Base-by-base conservation (phyloP, 2,113 vertebrate genomes). In the Perognathus longimembris region DNA sequence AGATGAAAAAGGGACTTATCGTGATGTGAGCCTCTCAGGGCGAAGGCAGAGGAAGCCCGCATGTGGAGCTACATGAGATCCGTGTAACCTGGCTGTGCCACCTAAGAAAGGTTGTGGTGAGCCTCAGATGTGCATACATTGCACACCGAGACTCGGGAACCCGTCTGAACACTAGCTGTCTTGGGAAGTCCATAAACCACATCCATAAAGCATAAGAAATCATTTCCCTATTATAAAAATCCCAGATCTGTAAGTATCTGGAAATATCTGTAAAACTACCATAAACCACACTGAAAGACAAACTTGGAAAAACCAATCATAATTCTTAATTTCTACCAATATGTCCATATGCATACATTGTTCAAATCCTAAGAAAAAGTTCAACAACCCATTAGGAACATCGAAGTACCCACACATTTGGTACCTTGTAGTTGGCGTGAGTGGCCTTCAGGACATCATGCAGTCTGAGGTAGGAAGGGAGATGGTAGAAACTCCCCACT, bases 401-500 rank as follows among this genome's bases (percentile, higher is more conserved):
- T 3, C 11, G 11, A 40, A 0, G 24, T 1, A 7, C 15, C 45
- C 4, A 7, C 1, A 5, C 5, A 34, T 4, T 15, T 2, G 75
- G 26, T 97, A 99, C 99, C 99, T 99, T 99, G 88, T 99, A 99
- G 98, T 99, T 99, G 66, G 99, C 98, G 12, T 99, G 99, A 1
- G 99, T 99, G 42, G 99, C 99, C 97, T 99, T 99, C 93, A 99
- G 98, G 76, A 99, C 99, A 67, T 99, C 99, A 0, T 99, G 99
- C 54, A 99, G 97, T 96, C 99, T 99, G 97, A 99, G 98, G 97
- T 99, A 99, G 0, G 99, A 98, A 22, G 99, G 99, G 75, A 99
- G 98, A 96, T 99, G 99, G 93, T 98, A 99, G 98, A 99, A 99
- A 93, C 98, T 99, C 93, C 99, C 99, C 75, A 99, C 71, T 0